phyloP scores from a whole-genome alignment of 2,888 invertebrate species.

The Eubasilissa splendida region DNA sequence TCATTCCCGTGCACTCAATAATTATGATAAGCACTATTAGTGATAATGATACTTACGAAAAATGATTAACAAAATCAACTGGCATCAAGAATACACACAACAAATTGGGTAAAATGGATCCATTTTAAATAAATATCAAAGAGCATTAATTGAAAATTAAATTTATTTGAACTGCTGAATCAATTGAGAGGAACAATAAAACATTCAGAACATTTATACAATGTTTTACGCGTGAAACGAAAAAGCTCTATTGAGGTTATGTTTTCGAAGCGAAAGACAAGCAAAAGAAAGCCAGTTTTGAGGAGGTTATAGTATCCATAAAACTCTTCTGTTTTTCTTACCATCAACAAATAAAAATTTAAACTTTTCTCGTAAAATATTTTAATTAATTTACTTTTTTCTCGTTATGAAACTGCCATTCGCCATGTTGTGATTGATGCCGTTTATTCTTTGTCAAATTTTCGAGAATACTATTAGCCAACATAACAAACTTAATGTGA shows the following conservation, averaged over 20 bases:
- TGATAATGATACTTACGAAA: background rate
- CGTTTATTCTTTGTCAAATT: conserved; percentile 70
- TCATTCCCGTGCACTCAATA: background rate
- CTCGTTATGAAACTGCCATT: conserved; percentile 61
- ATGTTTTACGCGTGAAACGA: conserved; percentile 48
- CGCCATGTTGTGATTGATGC: conserved; percentile 63
- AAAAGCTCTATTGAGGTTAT: conserved; percentile 50
- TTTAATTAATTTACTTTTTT: conserved; percentile 60
- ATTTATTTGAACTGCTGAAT: conserved; percentile 28
- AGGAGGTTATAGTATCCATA: background rate
- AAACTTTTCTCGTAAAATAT: conserved; percentile 9
- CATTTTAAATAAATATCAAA: conserved; percentile 5
- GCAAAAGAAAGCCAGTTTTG: background rate
- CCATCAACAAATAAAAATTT: conserved; percentile 48
- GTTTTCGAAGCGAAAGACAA: conserved; percentile 42
- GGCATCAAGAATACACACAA: background rate
- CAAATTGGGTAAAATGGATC: conserved; percentile 1
- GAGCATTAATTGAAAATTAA: background rate
- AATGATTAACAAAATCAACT: background rate
- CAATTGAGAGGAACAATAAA: background rate
- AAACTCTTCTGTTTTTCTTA: conserved; percentile 27
- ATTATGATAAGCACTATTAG: background rate
- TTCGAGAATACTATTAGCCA: conserved; percentile 59
- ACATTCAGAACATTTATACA: conserved; percentile 5
- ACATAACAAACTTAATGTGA: conserved; percentile 23